These are phyloP conservation scores for Pogonophryne albipinna DNA, from an alignment of 2,797 vertebrate species.

Conservation along the genomic window DNA sequence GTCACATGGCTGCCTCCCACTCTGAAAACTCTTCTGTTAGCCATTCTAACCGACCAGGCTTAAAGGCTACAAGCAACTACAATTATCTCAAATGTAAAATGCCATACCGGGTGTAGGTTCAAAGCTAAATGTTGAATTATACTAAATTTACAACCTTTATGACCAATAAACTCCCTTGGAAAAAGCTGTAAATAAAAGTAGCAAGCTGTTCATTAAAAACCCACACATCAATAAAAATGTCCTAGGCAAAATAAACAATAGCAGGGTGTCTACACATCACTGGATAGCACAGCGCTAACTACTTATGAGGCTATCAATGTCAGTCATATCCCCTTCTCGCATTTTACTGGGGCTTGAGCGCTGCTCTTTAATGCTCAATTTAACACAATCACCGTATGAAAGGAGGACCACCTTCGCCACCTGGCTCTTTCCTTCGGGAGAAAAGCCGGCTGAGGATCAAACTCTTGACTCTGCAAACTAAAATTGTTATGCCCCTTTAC, in stretches of 20 bases:
- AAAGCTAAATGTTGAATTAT: conserved; percentile 35
- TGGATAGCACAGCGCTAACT: conserved; percentile 45
- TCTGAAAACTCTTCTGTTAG: conserved; percentile 45
- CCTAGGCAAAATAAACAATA: conserved; percentile 43
- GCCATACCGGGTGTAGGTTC: conserved; percentile 7
- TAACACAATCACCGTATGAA: conserved; percentile 77
- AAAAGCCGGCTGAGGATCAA: conserved; percentile 64
- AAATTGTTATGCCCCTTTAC: conserved; percentile 50
- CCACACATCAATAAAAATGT: conserved; percentile 39
- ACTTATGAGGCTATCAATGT: conserved; percentile 79
- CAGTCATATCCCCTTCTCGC: conserved; percentile 63
- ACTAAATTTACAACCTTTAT: conserved; percentile 13
- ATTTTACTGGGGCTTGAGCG: conserved; percentile 71
- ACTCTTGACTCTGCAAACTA: conserved; percentile 60
- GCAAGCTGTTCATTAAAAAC: conserved; percentile 31
- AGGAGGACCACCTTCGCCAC: conserved; percentile 69
- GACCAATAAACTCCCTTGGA: conserved; percentile 21
- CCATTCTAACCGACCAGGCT: conserved; percentile 20
- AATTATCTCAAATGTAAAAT: conserved; percentile 30
- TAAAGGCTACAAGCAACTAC: conserved; percentile 19
- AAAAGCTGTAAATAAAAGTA: conserved; percentile 33
- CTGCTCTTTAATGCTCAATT: conserved; percentile 81
- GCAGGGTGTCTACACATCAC: conserved; percentile 39
- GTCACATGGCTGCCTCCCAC: conserved; percentile 60
- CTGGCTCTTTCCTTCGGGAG: conserved; percentile 56